Conservation (phyloP, 2,113 vertebrate species). For the Mola mola region DNA sequence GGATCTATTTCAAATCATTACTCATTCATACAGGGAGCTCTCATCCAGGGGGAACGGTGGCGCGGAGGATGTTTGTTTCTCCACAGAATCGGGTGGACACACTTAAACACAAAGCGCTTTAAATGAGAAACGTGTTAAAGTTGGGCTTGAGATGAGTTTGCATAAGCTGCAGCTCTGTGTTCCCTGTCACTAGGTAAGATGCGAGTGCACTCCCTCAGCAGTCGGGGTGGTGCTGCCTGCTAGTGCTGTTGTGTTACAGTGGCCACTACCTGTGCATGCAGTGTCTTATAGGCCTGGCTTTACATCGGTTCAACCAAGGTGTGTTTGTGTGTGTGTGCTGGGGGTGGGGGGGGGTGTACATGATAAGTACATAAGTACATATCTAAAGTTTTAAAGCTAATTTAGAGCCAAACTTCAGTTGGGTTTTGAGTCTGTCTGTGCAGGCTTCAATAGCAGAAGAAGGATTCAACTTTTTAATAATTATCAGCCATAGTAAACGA, state of each 20-base stretch:
- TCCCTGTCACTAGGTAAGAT: conserved; percentile 79
- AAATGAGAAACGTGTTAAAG: conserved; percentile 39
- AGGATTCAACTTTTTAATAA: no score
- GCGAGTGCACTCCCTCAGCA: conserved; percentile 71
- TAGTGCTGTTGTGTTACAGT: conserved; percentile 71
- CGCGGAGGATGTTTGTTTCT: conserved; percentile 15
- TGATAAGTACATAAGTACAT: not conserved
- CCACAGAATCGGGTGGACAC: conserved; percentile 12
- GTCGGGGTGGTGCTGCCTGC: conserved; percentile 72
- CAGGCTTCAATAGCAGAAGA: no score
- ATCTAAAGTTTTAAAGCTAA: conserved; percentile 19
- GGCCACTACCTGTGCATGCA: conserved; percentile 75
- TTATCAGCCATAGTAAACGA: no score
- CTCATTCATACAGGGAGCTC: conserved; percentile 63
- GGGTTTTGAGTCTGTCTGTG: conserved; percentile 10
- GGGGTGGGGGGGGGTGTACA: not conserved
- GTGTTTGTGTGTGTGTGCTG: no score
- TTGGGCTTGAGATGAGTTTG: conserved; percentile 50
- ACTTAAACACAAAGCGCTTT: conserved; percentile 13
- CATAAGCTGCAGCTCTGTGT: conserved; percentile 35
- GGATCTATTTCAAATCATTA: conserved; percentile 65
- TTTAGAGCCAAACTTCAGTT: not conserved
- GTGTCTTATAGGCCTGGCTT: conserved; percentile 56
- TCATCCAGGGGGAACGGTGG: conserved; percentile 1
- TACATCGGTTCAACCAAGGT: no score